These are phyloP conservation scores for human (Homo sapiens) DNA, from an alignment of 2,113 vertebrate genomes.

Conservation along the genomic window GRCh38 chr4:22534001-22534500, in stretches of 20 bases:
- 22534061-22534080: not conserved
- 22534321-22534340: not conserved
- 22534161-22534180: not conserved
- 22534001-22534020: not conserved
- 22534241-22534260: not conserved
- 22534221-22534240: not conserved
- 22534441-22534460: not conserved
- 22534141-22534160: not conserved
- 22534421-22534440: not conserved
- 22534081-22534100: not conserved
- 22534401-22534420: not conserved
- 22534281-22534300: not conserved
- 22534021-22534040: too few relatives aligned
- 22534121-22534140: not conserved
- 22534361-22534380: not conserved
- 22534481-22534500: not conserved
- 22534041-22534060: not conserved
- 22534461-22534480: not conserved
- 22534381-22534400: not conserved
- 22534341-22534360: not conserved
- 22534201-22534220: not conserved
- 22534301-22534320: not conserved
- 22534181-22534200: not conserved
- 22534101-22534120: not conserved
- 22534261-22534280: not conserved